Percentiles rank a stretch among this genome's conserved stretches.
These are phyloP conservation scores for Dinocampus coccinellae DNA, from an alignment of 2,888 invertebrate genomes.

Conservation along the genomic window DNA sequence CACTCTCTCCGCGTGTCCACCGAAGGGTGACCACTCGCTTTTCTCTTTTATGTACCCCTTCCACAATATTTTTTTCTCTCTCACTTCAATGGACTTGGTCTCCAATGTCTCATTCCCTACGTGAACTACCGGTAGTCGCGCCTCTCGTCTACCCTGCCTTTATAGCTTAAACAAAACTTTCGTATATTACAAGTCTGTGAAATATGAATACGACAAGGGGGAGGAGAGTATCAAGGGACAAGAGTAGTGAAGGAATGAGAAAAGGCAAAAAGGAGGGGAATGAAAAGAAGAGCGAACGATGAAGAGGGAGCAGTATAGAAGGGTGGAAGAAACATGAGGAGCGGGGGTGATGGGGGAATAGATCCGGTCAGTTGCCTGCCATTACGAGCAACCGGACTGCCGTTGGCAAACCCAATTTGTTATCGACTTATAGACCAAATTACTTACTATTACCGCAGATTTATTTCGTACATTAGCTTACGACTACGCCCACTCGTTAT, in stretches of 20 bases:
- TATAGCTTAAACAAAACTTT: slow-evolving; percentile 69
- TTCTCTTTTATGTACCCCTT: no score
- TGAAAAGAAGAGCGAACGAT: slow-evolving; percentile 20
- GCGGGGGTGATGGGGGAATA: no score
- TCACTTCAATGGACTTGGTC: not conserved
- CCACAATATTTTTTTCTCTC: not conserved
- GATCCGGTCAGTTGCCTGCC: slow-evolving; percentile 67
- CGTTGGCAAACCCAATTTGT: slow-evolving; percentile 69
- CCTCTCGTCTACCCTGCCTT: slow-evolving; percentile 54
- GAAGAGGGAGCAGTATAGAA: slow-evolving; percentile 30
- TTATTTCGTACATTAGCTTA: slow-evolving; percentile 67
- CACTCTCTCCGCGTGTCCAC: slow-evolving; percentile 53
- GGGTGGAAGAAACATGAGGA: slow-evolving; percentile 36
- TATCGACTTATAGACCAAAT: slow-evolving; percentile 69
- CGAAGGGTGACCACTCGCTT: slow-evolving; percentile 54
- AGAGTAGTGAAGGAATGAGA: not conserved
- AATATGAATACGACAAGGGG: slow-evolving; percentile 63
- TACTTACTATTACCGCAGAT: slow-evolving; percentile 70
- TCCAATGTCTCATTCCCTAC: slow-evolving; percentile 29
- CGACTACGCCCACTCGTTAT: slow-evolving; percentile 59
- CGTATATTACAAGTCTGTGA: slow-evolving; percentile 67
- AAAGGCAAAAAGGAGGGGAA: slow-evolving; percentile 2
- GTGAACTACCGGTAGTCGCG: slow-evolving; percentile 36
- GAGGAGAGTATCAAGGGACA: slow-evolving; percentile 10
- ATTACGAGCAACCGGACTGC: slow-evolving; percentile 61